Percentiles rank a stretch among this genome's conserved stretches.
These are phyloP conservation scores for Eptesicus fuscus DNA, from an alignment of 2,113 vertebrate genomes.

Conservation along the genomic window DNA sequence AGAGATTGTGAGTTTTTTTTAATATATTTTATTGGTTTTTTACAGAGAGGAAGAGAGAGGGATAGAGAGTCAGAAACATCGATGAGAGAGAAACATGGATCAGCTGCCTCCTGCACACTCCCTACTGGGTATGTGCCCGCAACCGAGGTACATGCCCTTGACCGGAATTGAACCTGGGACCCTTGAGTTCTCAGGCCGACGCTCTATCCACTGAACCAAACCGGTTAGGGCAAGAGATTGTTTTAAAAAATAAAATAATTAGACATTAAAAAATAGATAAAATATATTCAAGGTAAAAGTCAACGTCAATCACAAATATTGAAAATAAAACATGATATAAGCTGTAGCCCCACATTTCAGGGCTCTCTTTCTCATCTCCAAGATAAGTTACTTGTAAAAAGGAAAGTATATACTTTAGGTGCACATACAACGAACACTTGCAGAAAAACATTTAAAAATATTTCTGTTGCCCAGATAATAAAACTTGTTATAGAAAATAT, in stretches of 20 bases:
- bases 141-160: too few relatives aligned
- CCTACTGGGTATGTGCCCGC: too few relatives aligned
- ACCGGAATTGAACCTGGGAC: too few relatives aligned
- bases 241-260: not conserved
- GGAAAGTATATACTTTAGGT: not conserved
- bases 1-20: too few relatives aligned
- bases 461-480: not conserved
- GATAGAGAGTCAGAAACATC: too few relatives aligned
- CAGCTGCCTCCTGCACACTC: too few relatives aligned
- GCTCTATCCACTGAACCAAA: too few relatives aligned
- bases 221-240: too few relatives aligned
- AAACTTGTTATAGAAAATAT: not conserved
- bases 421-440: not conserved
- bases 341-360: not conserved
- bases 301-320: not conserved
- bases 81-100: too few relatives aligned
- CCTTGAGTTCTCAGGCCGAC: too few relatives aligned
- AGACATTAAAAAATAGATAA: not conserved
- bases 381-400: not conserved
- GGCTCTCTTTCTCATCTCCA: not conserved
- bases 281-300: slow-evolving; percentile 19
- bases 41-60: too few relatives aligned
- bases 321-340: not conserved
- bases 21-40: too few relatives aligned
- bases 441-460: not conserved